Base-by-base conservation (phyloP, 2,797 vertebrate species). In the Capromys pilorides region DNA sequence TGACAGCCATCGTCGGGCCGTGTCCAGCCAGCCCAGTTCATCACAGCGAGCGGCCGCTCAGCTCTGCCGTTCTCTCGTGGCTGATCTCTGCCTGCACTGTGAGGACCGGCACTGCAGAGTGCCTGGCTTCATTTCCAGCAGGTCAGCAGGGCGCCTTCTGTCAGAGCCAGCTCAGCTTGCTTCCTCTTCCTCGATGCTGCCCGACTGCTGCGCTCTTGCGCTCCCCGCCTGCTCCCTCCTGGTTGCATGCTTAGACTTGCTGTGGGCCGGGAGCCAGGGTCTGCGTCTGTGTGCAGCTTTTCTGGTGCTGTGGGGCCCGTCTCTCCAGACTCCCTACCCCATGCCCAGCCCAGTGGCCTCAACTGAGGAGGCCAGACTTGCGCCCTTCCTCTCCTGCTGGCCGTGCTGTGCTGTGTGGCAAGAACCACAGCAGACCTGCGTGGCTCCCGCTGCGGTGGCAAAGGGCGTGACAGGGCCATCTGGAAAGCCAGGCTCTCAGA, bases 31-130 rank as follows among this genome's bases (percentile, higher is more conserved):
- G 85, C 91, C 91, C 83, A 28, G 0, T 91, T 90, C 89, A 83
- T 86, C 66, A 79, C 2, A 24, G 57, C 67, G 90, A 79, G 90
- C 49, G 96, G 81, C 73, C 24, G 6, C 51, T 75, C 86, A 90
- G 90, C 92, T 93, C 81, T 61, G 2, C 11, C 88, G 77, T 21
- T 73, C 64, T n/a, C 26, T 62, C 86, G 26, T 83, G 54, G 61
- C 95, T 1, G 0, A 8, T 51, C 73, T 64, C 78, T 73, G 45
- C 77, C 67, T 71, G 0, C 0, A 14, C 59, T 45, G 36, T 39
- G 90, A 54, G 31, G 78, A 21, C 13, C 19, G 59, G 66, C 28
- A 1, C 8, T 2, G 21, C 71, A 39, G 0, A 91, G 93, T 1
- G 57, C 85, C 81, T 2, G 87, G 12, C 85, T 77, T 57, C 81